Base-by-base conservation (phyloP, 2,113 vertebrate genomes). In the Rattus norvegicus region DNA sequence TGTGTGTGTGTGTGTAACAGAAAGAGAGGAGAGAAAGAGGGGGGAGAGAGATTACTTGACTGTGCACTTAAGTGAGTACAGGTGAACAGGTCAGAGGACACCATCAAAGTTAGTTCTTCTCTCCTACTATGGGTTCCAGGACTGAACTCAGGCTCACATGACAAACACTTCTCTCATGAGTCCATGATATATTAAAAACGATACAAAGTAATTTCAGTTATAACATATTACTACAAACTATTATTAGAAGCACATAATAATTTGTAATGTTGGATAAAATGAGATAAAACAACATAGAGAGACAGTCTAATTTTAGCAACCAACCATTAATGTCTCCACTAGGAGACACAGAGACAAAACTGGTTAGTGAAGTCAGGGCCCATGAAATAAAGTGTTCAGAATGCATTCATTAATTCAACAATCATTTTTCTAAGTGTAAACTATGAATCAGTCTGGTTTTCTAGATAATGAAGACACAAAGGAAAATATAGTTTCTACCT, bases 181-280 rank as follows among this genome's bases (percentile, higher is more conserved):
- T 33, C 43, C 22, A 52, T 63, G 24, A 20, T 54, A 65, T 67
- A 77, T 86, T 39, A 47, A 43, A 91, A 77, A 83, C 52, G 54
- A 77, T 59, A 88, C 54, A 13, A 54, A 94, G 76, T 88, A 72
- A 84, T 63, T 94, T 88, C 13, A 85, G 47, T 28, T 56, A 84
- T 49, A 94, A 83, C 22, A 88, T 19, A 70, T 26, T 76, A 87
- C 52, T 26, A 93, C 33, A 13, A 92, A 43, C 52, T 69, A 77
- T 84, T 88, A 84, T 61, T 75, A 85, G 56, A 96, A 88, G 70
- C 67, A 72, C 39, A 28, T 72, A 81, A 7, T 39, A 28, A 52
- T 80, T 81, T 84, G 14, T 79, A 75, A 92, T 95, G 49, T 80
- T 81, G 14, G 63, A 94, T 72, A 84, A 96, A 91, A 88, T 75